Conservation (phyloP, 2,113 vertebrate genomes). For the Tursiops truncatus region DNA sequence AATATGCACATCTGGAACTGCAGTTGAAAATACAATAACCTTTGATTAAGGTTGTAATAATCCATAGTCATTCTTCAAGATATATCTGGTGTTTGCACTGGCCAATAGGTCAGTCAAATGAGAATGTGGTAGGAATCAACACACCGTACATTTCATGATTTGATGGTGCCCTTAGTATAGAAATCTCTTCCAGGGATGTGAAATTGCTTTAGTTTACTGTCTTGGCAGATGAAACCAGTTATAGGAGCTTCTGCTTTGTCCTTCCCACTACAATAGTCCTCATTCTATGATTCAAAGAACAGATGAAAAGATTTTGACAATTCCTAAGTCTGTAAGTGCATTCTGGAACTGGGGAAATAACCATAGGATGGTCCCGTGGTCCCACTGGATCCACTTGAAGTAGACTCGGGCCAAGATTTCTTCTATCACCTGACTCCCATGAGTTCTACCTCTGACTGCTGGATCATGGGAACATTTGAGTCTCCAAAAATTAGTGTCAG, state of each 20-base stretch:
- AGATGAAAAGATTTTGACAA: neutral
- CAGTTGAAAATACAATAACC: neutral
- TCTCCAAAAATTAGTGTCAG: neutral
- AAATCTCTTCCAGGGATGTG: neutral
- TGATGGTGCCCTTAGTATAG: neutral
- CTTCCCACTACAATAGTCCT: neutral
- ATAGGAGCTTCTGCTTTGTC: neutral
- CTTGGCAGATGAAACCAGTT: neutral
- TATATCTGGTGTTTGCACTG: neutral
- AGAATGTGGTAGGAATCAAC: neutral
- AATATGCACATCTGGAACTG: neutral
- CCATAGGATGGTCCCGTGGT: neutral
- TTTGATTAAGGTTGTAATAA: neutral
- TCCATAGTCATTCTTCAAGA: neutral
- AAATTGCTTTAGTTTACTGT: neutral
- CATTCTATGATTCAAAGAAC: neutral
- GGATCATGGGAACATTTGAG: neutral
- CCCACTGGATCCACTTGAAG: neutral
- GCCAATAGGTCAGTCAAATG: neutral
- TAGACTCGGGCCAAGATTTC: neutral
- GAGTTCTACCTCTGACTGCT: neutral
- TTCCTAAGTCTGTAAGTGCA: neutral
- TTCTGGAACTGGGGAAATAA: neutral
- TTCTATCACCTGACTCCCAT: neutral
- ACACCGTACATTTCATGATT: neutral